Evolutionary conservation across 2,113 vertebrate genomes (phyloP).

Genomic region (Euleptes europaea): DNA sequence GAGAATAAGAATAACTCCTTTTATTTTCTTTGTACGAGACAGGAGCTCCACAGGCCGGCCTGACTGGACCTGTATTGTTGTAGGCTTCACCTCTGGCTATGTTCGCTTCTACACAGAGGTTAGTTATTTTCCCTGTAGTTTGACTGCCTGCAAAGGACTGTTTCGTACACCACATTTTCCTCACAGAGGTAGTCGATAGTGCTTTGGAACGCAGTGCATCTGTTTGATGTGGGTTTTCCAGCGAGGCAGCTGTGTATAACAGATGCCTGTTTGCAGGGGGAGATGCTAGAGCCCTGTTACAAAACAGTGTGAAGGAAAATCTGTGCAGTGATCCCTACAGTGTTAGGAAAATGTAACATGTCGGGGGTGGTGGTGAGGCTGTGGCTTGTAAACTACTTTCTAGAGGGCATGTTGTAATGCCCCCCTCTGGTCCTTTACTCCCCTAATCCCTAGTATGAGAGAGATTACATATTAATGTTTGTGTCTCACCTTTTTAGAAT

Average conservation of each 20-base stretch:
- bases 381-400: neutral
- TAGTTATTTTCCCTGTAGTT: constrained; percentile 17
- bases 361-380: neutral
- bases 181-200: neutral
- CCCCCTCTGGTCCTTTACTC: too few species aligned
- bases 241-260: neutral
- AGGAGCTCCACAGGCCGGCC: constrained; percentile 97
- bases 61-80: constrained; percentile 97
- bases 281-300: neutral
- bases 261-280: neutral
- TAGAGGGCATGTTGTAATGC: neutral
- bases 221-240: neutral
- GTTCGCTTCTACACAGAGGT: constrained; percentile 99
- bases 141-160: neutral
- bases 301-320: neutral
- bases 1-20: constrained; percentile 8
- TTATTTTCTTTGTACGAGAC: constrained; percentile 42
- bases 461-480: neutral
- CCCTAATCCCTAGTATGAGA: neutral
- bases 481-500: constrained; percentile 73
- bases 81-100: constrained; percentile 94
- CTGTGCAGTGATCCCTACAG: neutral
- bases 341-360: neutral
- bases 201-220: neutral
- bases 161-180: neutral